phyloP scores from a whole-genome alignment of 2,888 invertebrate species.

The Bellardia pandia region DNA sequence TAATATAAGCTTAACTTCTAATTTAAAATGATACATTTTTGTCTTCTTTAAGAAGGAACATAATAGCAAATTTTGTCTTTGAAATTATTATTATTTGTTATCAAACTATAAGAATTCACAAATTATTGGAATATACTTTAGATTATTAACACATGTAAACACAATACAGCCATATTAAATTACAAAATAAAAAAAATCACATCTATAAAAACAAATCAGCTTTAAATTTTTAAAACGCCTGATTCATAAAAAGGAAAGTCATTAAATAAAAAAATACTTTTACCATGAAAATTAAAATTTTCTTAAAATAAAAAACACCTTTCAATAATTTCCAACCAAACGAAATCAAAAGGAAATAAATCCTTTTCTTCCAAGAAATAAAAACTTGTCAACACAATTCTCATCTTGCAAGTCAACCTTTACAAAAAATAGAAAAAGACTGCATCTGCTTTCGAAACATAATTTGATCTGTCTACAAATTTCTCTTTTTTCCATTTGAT shows the following conservation, averaged over 20 bases:
- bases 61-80: too few species aligned
- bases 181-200: not conserved
- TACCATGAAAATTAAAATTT: conserved; percentile 56
- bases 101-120: too few species aligned
- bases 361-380: conserved; percentile 31
- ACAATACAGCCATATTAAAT: not conserved
- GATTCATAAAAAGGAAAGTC: not conserved
- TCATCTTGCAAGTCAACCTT: not conserved
- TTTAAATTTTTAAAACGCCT: conserved; percentile 12
- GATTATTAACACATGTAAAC: not conserved
- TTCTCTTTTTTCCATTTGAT: conserved; percentile 16
- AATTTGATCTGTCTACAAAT: conserved; percentile 56
- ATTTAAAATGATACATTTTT: too few species aligned
- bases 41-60: too few species aligned
- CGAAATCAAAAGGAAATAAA: conserved; percentile 35
- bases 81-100: too few species aligned
- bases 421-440: conserved; percentile 2
- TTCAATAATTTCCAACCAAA: conserved; percentile 23
- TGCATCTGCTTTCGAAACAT: conserved; percentile 57
- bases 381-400: conserved; percentile 45
- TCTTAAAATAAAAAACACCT: conserved; percentile 75
- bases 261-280: conserved; percentile 22
- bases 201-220: not conserved
- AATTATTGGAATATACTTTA: not conserved
- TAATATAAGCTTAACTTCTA: too few species aligned